These are phyloP conservation scores for Erythrolamprus reginae DNA, from an alignment of 2,113 vertebrate species.

Conservation along the genomic window DNA sequence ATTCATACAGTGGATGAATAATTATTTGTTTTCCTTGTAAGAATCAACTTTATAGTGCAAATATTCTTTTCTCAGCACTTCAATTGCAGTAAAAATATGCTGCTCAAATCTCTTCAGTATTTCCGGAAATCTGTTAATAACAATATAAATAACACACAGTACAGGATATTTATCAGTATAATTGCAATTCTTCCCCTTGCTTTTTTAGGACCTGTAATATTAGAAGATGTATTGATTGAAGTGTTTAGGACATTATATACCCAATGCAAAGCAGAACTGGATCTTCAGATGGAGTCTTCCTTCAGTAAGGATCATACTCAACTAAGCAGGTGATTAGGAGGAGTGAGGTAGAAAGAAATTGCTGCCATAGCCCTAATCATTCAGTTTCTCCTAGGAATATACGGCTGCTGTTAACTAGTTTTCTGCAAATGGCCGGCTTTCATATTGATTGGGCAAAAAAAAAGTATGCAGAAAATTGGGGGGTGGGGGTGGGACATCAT, in stretches of 20 bases:
- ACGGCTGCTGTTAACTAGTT: not conserved
- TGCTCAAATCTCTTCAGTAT: not conserved
- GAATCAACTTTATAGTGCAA: not conserved
- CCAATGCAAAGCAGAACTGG: slow-evolving; percentile 90
- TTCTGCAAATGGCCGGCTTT: not conserved
- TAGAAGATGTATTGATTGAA: slow-evolving; percentile 96
- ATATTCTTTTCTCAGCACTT: not conserved
- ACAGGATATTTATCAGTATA: rapidly evolving
- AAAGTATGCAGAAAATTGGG: not conserved
- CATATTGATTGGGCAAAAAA: not conserved
- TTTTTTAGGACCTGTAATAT: slow-evolving; percentile 87
- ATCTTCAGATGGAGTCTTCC: slow-evolving; percentile 86
- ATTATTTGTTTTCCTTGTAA: not conserved
- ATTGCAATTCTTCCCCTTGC: slow-evolving; percentile 36
- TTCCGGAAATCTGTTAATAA: not conserved
- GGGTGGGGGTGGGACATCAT: not conserved
- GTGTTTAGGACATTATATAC: slow-evolving; percentile 92
- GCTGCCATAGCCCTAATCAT: not conserved
- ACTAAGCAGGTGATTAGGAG: slow-evolving; percentile 85
- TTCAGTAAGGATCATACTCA: slow-evolving; percentile 95
- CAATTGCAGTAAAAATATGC: not conserved
- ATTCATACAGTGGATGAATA: not conserved
- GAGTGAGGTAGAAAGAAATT: not conserved
- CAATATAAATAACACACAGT: not conserved
- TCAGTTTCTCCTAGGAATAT: not conserved